These are phyloP conservation scores for Xestia ashworthii DNA, from an alignment of 2,888 invertebrate species.

Conservation along the genomic window DNA sequence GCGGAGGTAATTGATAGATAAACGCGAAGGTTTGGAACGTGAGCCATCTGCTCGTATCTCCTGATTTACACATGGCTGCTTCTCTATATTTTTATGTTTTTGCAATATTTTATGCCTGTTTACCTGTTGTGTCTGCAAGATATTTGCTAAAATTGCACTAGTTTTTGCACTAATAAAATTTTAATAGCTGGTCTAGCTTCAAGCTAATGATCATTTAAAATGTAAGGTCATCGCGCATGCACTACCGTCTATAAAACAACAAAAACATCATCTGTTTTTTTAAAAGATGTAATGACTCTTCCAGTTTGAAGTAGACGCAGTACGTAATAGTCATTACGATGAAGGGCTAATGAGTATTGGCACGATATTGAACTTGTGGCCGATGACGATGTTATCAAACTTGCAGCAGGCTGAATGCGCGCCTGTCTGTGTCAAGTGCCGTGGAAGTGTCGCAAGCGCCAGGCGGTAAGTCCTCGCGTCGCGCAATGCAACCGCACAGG, in stretches of 20 bases:
- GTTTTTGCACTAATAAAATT: conserved; percentile 9
- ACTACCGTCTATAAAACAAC: background rate
- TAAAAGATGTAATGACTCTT: background rate
- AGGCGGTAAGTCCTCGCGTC: conserved; percentile 46
- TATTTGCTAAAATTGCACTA: background rate
- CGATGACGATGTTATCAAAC: too few relatives aligned
- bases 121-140: conserved; percentile 11
- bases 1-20: conserved; percentile 60
- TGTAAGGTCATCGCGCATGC: background rate
- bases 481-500: conserved; percentile 58
- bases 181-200: background rate
- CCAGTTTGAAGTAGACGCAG: background rate
- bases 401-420: conserved; percentile 63
- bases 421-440: conserved; percentile 66
- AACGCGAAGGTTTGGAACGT: conserved; percentile 59
- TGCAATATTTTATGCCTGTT: conserved; percentile 50
- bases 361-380: conserved; percentile 63
- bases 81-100: conserved; percentile 17
- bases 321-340: background rate
- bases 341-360: conserved; percentile 24
- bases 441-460: conserved; percentile 66
- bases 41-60: conserved; percentile 55
- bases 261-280: conserved; percentile 7
- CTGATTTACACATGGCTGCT: conserved; percentile 46
- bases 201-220: conserved; percentile 1